Evolutionary conservation across 2,888 invertebrate genomes (phyloP).

Genomic region (Trissonchulus sp.): DNA sequence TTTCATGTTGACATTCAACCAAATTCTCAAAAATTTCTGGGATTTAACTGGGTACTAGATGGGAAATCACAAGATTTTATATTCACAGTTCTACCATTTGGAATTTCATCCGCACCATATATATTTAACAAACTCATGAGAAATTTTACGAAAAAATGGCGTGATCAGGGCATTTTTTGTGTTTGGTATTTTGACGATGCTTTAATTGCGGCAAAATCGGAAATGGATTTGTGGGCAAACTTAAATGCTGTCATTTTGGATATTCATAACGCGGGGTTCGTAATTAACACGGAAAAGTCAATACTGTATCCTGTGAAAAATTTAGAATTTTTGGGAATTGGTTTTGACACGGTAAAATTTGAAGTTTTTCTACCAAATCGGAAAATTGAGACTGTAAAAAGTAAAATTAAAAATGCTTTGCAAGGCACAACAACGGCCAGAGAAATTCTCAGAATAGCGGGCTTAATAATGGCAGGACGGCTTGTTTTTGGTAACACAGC

Average conservation of each 20-base stretch:
- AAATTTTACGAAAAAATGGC: background rate
- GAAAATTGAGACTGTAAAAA: background rate
- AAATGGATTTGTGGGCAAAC: background rate
- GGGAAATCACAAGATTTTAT: no score
- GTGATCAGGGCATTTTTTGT: background rate
- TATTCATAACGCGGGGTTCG: background rate
- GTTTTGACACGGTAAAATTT: background rate
- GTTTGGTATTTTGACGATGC: background rate
- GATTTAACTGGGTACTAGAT: background rate
- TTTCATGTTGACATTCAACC: constrained; percentile 6
- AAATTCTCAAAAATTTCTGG: background rate
- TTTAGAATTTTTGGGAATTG: constrained; percentile 5
- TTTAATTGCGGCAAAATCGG: background rate
- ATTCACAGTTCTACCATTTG: background rate
- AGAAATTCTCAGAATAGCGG: background rate
- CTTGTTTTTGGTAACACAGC: background rate
- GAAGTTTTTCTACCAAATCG: background rate
- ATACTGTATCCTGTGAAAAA: background rate
- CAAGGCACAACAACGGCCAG: background rate
- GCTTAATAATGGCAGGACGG: background rate
- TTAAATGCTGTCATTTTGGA: background rate
- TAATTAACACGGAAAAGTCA: background rate
- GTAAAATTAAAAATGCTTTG: no score
- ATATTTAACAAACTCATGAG: background rate
- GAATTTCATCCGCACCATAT: constrained; percentile 9